Evolutionary conservation across 2,113 vertebrate species (phyloP), one percentile per base, ranked within the genome.

Genomic region (Ctenomys sociabilis): DNA sequence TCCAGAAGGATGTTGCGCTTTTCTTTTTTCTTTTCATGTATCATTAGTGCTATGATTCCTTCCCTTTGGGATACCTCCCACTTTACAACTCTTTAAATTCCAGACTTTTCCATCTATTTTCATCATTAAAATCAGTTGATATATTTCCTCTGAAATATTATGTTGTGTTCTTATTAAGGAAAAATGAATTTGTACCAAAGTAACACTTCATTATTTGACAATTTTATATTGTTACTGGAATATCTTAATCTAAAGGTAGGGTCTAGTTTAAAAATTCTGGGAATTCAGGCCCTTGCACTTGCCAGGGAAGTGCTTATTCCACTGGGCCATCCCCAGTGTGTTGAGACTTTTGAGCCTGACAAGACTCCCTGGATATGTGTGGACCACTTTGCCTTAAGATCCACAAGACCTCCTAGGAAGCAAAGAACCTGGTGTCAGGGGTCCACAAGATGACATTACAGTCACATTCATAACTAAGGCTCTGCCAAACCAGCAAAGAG

Each of bases 101-200:
- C 45, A 75, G 66, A 63, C 43, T 91, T 93, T 49, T 49, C 63
- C 52, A 86, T 61, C 70, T 82, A 52, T 92, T 85, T 52, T 45
- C 24, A 61, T 87, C 81, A 82, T 90, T 86, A 90, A 90, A 95
- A 63, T 35, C 63, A 90, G n/a, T 72, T 85, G 35, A 93, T 96
- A 28, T 73, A 24, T 84, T 35, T 95, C 35, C 40, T 43, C 14
- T 40, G 61, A 81, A 88, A 88, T 61, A 95, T 7, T 35, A 85
- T 59, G 30, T 82, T 85, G 37, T 85, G 21, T 83, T 97, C 35
- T 80, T 92, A 78, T 72, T 95, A 77, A 32, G 78, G 73, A 81
- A 32, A 73, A 94, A 88, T 66, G 73, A 86, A 93, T 93, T 84
- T 72, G 32, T 78, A 57, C n/a, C 52, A 84, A 93, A 63, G 83